Percentiles rank a stretch among this genome's conserved stretches.
phyloP scores from a whole-genome alignment of 2,113 vertebrate genomes.

The Daboia siamensis region DNA sequence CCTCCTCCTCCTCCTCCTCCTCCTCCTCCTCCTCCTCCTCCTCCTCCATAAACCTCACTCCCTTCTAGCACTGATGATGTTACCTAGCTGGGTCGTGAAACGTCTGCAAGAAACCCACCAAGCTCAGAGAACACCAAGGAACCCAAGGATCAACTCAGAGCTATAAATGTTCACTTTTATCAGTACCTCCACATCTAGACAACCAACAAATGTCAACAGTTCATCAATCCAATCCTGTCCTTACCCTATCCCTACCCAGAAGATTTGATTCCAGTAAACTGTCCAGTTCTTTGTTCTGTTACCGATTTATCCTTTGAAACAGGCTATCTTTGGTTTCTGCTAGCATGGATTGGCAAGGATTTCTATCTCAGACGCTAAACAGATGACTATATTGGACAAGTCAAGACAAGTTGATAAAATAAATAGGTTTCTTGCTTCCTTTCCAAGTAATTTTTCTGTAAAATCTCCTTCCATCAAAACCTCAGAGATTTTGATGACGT shows the following conservation, averaged over 20 bases:
- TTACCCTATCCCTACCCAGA: not conserved
- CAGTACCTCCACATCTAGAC: not conserved
- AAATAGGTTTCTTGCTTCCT: not conserved
- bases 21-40: no score
- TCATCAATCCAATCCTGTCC: not conserved
- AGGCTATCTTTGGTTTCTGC: not conserved
- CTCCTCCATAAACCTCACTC: no score
- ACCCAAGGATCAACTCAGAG: no score
- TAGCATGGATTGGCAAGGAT: not conserved
- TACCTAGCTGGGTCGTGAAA: no score
- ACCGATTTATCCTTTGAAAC: not conserved
- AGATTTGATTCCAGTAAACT: not conserved
- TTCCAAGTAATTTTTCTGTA: not conserved
- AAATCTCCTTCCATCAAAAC: conserved; percentile 28
- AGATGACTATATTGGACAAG: not conserved
- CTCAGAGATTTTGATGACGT: not conserved
- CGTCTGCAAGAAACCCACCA: no score
- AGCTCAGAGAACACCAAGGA: no score
- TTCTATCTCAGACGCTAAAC: not conserved
- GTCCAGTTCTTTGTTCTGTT: not conserved
- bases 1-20: no score
- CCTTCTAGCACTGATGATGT: no score
- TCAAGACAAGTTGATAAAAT: not conserved
- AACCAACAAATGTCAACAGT: not conserved
- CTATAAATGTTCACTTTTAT: no score